A percentile compares a stretch with the other conserved stretches of the same genome.
Evolutionary conservation across 2,797 vertebrate species (phyloP).

Genomic region (Nasua narica): DNA sequence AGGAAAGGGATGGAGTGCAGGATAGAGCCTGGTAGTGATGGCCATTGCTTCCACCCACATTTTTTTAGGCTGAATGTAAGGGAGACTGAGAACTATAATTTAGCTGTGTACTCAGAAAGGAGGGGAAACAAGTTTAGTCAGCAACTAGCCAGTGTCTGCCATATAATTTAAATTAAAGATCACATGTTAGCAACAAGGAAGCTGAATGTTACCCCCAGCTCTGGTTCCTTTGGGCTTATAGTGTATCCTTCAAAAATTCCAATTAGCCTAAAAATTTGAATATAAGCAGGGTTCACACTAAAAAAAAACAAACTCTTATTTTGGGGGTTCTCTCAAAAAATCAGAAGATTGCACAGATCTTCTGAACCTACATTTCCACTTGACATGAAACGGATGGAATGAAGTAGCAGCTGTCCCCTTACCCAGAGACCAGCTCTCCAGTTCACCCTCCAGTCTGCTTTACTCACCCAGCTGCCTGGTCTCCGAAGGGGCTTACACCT

Average conservation of each 20-base stretch:
- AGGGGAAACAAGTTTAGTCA: not conserved
- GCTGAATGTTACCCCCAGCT: not conserved
- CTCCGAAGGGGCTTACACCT: not conserved
- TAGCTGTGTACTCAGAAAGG: not conserved
- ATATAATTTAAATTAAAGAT: not conserved
- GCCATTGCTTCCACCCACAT: not conserved
- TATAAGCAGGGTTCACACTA: not conserved
- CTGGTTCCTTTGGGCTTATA: not conserved
- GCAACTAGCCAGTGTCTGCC: not conserved
- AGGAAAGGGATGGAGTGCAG: not conserved
- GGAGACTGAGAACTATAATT: not conserved
- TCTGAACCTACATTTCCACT: not conserved
- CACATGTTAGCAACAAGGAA: not conserved
- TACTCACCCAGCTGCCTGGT: not conserved
- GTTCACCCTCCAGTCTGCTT: not conserved
- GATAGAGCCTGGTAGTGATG: not conserved
- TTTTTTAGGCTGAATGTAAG: not conserved
- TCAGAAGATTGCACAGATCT: not conserved
- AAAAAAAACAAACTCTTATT: not conserved
- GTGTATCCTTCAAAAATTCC: not conserved
- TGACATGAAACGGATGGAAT: not conserved
- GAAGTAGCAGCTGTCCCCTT: not conserved
- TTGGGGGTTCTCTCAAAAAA: not conserved
- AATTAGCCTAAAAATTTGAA: not conserved
- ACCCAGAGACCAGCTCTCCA: not conserved